Conservation (phyloP, 2,113 vertebrate genomes). For the Neodon shergylaensis region DNA sequence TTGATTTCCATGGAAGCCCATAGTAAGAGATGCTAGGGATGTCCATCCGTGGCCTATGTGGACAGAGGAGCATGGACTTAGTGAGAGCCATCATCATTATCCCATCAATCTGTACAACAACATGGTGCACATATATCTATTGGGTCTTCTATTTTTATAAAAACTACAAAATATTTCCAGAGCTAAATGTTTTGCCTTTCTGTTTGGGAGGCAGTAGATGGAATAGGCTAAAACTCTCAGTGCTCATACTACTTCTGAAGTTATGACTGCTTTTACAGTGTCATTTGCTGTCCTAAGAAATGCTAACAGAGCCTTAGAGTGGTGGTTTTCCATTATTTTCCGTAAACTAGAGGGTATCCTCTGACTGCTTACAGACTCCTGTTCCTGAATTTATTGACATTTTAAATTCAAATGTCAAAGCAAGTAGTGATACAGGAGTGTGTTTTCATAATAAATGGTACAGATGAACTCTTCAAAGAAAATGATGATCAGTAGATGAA, state of each 20-base stretch:
- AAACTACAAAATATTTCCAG: background rate
- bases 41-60: background rate
- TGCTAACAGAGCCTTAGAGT: conserved; percentile 41
- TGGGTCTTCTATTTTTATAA: background rate
- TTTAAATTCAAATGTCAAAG: conserved; percentile 75
- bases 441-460: conserved; percentile 64
- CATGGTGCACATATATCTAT: background rate
- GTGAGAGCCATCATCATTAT: background rate
- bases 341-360: conserved; percentile 37
- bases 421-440: conserved; percentile 37
- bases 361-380: background rate
- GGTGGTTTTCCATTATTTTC: conserved; percentile 8
- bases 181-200: background rate
- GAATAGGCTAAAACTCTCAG: background rate
- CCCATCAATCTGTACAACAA: background rate
- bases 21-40: background rate
- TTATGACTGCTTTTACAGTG: background rate
- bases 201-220: background rate
- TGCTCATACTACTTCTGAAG: background rate
- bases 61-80: background rate
- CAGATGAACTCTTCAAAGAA: conserved; percentile 44
- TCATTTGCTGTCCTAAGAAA: conserved; percentile 60
- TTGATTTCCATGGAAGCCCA: conserved; percentile 25
- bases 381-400: conserved; percentile 59
- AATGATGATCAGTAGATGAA: conserved; percentile 30